These are phyloP conservation scores for Setophaga kirtlandii DNA, from an alignment of 2,113 vertebrate genomes.

Conservation along the genomic window DNA sequence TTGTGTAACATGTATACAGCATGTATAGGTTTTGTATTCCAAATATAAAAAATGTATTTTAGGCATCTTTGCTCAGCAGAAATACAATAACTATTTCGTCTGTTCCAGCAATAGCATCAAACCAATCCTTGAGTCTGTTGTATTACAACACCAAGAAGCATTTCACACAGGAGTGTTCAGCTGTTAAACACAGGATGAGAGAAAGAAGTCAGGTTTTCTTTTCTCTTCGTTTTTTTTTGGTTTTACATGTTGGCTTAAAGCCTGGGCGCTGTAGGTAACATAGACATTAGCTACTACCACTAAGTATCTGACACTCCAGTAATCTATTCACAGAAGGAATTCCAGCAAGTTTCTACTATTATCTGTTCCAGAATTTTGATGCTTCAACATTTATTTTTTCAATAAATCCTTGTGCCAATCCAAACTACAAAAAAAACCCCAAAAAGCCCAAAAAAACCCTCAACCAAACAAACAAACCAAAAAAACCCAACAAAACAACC, in stretches of 20 bases:
- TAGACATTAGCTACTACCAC: background rate
- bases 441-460: background rate
- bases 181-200: background rate
- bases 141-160: background rate
- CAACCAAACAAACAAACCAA: background rate
- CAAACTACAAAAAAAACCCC: background rate
- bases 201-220: background rate
- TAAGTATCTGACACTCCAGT: background rate
- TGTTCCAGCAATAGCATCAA: background rate
- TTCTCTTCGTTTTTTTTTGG: background rate
- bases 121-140: background rate
- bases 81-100: background rate
- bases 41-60: background rate
- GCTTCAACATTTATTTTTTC: background rate
- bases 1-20: background rate
- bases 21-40: background rate
- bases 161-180: background rate
- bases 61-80: background rate
- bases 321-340: background rate
- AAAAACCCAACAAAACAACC: background rate
- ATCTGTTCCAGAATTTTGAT: background rate
- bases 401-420: background rate
- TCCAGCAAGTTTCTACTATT: background rate
- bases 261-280: background rate
- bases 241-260: background rate